Percentiles rank a stretch among this genome's conserved stretches.
Evolutionary conservation across 2,797 vertebrate species (phyloP).

Genomic region (Enteromius unitaeniatus): DNA sequence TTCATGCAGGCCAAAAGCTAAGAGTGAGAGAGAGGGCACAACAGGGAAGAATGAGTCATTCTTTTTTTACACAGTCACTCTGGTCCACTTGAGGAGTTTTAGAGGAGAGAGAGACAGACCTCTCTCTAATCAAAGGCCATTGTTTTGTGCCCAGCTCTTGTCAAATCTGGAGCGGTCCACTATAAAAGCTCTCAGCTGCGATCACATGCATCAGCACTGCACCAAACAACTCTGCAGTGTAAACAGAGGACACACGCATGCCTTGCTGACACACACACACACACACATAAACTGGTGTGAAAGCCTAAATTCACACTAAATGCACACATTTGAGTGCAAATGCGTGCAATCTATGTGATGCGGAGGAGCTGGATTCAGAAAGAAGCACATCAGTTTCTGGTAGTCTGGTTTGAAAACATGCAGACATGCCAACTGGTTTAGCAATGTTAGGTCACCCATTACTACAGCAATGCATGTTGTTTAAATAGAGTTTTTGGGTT

Average conservation of each 20-base stretch:
- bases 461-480: not conserved
- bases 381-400: not conserved
- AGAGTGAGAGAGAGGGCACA: not conserved
- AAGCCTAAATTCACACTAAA: not conserved
- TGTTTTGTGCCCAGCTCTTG: slow-evolving; percentile 36
- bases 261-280: not conserved
- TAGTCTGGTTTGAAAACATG: not conserved
- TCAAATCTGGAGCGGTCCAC: slow-evolving; percentile 28
- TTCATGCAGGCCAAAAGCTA: slow-evolving; percentile 20
- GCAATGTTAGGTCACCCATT: not conserved
- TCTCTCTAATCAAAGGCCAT: slow-evolving; percentile 49
- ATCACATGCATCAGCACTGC: slow-evolving; percentile 22
- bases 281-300: slow-evolving; percentile 5
- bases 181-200: slow-evolving; percentile 35
- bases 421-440: not conserved
- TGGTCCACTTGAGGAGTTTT: slow-evolving; percentile 30
- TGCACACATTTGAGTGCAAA: not conserved
- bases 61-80: slow-evolving; percentile 4
- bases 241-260: slow-evolving; percentile 7
- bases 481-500: slow-evolving; percentile 13
- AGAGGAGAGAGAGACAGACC: slow-evolving; percentile 14
- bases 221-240: slow-evolving; percentile 32
- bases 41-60: slow-evolving; percentile 20
- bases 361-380: not conserved
- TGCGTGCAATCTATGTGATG: not conserved